phyloP scores from a whole-genome alignment of 1,140 invertebrate genomes.

The Amyelois transitella region DNA sequence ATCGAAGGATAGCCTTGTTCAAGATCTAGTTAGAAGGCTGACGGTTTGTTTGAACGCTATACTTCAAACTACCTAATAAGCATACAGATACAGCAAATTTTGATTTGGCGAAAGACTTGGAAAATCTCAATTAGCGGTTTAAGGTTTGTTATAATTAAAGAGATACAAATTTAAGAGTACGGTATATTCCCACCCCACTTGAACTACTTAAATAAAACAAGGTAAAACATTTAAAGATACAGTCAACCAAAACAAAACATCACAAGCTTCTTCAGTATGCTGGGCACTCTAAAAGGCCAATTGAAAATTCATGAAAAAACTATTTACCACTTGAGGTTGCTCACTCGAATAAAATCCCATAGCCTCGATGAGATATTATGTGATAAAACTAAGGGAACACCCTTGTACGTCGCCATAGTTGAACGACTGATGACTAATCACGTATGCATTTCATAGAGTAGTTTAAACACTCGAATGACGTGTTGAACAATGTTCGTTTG shows the following conservation, averaged over 20 bases:
- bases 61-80: too few relatives aligned
- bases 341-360: background rate
- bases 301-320: background rate
- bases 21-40: too few relatives aligned
- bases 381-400: background rate
- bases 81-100: too few relatives aligned
- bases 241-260: background rate
- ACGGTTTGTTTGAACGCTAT: too few relatives aligned
- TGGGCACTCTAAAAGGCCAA: background rate
- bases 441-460: background rate
- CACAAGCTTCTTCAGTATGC: background rate
- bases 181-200: too few relatives aligned
- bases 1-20: too few relatives aligned
- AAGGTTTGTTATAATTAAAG: too few relatives aligned
- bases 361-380: background rate
- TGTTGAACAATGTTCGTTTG: background rate
- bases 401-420: background rate
- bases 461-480: background rate
- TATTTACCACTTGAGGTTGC: background rate
- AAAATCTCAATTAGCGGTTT: too few relatives aligned
- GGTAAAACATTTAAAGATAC: background rate
- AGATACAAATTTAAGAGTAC: too few relatives aligned
- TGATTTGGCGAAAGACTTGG: too few relatives aligned
- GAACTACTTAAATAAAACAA: background rate
- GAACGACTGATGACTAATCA: background rate